Evolutionary conservation across 2,888 invertebrate genomes (phyloP).

Genomic region (Nasonia oneida): DNA sequence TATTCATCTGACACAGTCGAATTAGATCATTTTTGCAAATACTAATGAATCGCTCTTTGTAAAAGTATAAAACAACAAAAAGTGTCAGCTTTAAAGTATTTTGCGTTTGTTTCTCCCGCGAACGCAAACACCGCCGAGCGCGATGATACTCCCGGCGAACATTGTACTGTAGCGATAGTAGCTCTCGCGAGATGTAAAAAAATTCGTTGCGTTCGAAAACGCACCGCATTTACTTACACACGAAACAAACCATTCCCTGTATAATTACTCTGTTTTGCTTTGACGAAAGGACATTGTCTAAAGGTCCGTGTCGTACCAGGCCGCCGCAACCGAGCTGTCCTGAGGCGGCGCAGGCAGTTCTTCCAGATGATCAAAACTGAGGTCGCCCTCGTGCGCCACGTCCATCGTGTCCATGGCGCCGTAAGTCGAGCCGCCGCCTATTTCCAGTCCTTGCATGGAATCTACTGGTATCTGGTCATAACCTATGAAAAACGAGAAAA

Average conservation of each 20-base stretch:
- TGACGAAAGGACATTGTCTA: slow-evolving; percentile 78
- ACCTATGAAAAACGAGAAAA: slow-evolving; percentile 81
- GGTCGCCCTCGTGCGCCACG: slow-evolving; percentile 87
- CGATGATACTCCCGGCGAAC: neutral
- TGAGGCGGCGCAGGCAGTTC: slow-evolving; percentile 90
- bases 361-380: slow-evolving; percentile 89
- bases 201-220: neutral
- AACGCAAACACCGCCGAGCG: neutral
- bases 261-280: neutral
- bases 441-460: slow-evolving; percentile 96
- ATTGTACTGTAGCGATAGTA: neutral
- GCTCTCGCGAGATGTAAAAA: neutral
- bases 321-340: slow-evolving; percentile 89
- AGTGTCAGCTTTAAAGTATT: slow-evolving; percentile 41
- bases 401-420: slow-evolving; percentile 93
- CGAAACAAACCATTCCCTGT: slow-evolving; percentile 3
- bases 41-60: slow-evolving; percentile 36
- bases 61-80: slow-evolving; percentile 55
- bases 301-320: slow-evolving; percentile 99
- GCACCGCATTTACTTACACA: slow-evolving; percentile 5
- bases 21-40: slow-evolving; percentile 37
- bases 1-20: slow-evolving; percentile 12
- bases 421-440: slow-evolving; percentile 88
- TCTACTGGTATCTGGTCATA: slow-evolving; percentile 99
- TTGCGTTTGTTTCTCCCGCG: slow-evolving; percentile 11